These are phyloP conservation scores for Meloidogyne floridensis DNA, from an alignment of 1,140 invertebrate genomes.

Conservation along the genomic window DNA sequence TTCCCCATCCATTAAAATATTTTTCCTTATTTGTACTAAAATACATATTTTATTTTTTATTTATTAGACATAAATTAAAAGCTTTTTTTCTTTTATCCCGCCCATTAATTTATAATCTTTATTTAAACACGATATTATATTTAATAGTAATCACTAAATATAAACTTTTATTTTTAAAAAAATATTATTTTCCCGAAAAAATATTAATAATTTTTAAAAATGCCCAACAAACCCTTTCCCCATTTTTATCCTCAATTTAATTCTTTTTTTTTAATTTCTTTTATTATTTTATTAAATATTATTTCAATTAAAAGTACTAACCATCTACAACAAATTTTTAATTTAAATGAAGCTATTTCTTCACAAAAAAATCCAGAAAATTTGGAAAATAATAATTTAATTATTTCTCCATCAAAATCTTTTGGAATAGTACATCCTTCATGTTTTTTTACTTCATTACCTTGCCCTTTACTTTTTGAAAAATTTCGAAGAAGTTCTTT, in stretches of 20 bases:
- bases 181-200: no score
- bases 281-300: background rate
- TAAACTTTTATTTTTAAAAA: no score
- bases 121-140: background rate
- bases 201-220: background rate
- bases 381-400: background rate
- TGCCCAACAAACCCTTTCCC: background rate
- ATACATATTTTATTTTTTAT: no score
- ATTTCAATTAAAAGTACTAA: background rate
- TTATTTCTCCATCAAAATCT: background rate
- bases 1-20: no score
- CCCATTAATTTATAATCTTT: background rate
- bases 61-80: background rate
- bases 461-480: background rate
- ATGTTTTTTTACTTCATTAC: background rate
- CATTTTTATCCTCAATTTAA: background rate
- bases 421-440: background rate
- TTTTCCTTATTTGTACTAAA: no score
- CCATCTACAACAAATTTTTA: background rate
- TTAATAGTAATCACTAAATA: no score
- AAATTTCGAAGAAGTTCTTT: background rate
- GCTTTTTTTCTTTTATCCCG: background rate
- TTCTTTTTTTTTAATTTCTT: background rate
- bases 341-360: background rate
- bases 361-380: background rate